These are phyloP conservation scores for Cercopithecus mona DNA, from an alignment of 2,113 vertebrate species.

Conservation along the genomic window DNA sequence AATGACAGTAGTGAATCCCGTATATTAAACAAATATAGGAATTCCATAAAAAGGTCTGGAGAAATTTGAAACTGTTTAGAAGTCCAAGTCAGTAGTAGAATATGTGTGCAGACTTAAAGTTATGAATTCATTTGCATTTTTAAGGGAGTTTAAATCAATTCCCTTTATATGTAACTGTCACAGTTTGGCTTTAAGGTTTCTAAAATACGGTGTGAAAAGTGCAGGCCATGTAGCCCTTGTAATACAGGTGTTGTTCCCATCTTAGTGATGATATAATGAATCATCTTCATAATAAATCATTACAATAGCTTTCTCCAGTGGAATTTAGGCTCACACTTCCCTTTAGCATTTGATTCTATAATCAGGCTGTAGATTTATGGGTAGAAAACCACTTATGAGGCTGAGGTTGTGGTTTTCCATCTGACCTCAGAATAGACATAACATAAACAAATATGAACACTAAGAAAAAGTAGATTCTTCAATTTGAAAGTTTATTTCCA, in stretches of 20 bases:
- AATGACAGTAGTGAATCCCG: neutral
- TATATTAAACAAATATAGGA: slow-evolving; percentile 10
- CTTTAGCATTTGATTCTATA: slow-evolving; percentile 25
- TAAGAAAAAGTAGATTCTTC: neutral
- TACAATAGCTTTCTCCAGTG: slow-evolving; percentile 30
- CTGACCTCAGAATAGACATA: neutral
- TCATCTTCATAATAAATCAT: slow-evolving; percentile 51
- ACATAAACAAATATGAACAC: neutral
- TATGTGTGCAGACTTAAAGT: slow-evolving; percentile 65
- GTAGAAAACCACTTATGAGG: neutral
- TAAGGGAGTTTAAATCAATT: slow-evolving; percentile 61
- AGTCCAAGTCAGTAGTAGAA: slow-evolving; percentile 47
- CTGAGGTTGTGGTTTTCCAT: neutral
- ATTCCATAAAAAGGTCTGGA: slow-evolving; percentile 31
- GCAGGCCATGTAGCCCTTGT: slow-evolving; percentile 48
- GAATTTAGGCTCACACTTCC: slow-evolving; percentile 34
- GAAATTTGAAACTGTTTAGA: slow-evolving; percentile 68
- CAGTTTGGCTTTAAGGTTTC: neutral
- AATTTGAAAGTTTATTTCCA: neutral
- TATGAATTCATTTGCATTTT: slow-evolving; percentile 76
- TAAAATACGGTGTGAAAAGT: slow-evolving; percentile 50
- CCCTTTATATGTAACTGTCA: slow-evolving; percentile 44
- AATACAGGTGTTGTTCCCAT: slow-evolving; percentile 67
- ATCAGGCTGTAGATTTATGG: neutral
- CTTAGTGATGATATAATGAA: slow-evolving; percentile 59